phyloP scores from a whole-genome alignment of 2,888 invertebrate genomes.

The Masnerella sp. region DNA sequence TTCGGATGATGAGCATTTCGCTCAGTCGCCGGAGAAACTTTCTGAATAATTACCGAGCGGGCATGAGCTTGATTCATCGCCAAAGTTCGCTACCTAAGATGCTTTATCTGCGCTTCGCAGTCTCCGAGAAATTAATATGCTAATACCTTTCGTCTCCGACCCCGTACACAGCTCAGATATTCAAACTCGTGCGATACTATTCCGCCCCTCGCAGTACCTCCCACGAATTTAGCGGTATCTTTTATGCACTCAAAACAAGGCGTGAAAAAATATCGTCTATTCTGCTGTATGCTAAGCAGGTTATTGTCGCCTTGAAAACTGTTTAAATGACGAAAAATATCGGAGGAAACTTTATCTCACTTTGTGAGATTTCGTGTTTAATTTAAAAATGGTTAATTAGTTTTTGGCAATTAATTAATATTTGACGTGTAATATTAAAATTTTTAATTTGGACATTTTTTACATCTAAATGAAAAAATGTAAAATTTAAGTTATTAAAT shows the following conservation, averaged over 20 bases:
- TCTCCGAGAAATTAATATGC: slow-evolving; percentile 77
- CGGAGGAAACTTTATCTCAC: too few relatives aligned
- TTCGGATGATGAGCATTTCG: slow-evolving; percentile 66
- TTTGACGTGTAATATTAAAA: too few relatives aligned
- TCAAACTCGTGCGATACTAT: slow-evolving; percentile 54
- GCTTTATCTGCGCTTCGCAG: slow-evolving; percentile 77
- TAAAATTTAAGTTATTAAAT: too few relatives aligned
- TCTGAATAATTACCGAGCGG: slow-evolving; percentile 74
- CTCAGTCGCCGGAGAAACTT: slow-evolving; percentile 69
- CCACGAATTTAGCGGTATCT: slow-evolving; percentile 24
- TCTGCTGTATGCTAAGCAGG: not conserved
- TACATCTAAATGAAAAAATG: too few relatives aligned
- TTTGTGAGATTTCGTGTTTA: too few relatives aligned
- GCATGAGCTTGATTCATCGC: slow-evolving; percentile 77
- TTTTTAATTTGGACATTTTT: too few relatives aligned
- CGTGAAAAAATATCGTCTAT: too few relatives aligned
- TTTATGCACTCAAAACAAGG: slow-evolving; percentile 23
- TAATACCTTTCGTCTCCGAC: slow-evolving; percentile 69
- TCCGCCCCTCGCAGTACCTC: slow-evolving; percentile 33
- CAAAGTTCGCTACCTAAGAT: slow-evolving; percentile 77
- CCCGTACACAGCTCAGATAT: slow-evolving; percentile 53
- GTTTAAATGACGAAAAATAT: too few relatives aligned
- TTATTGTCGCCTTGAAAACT: not conserved
- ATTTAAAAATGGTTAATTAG: too few relatives aligned
- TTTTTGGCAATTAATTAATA: too few relatives aligned